phyloP scores from a whole-genome alignment of 2,797 vertebrate species.

The Bradypus variegatus region DNA sequence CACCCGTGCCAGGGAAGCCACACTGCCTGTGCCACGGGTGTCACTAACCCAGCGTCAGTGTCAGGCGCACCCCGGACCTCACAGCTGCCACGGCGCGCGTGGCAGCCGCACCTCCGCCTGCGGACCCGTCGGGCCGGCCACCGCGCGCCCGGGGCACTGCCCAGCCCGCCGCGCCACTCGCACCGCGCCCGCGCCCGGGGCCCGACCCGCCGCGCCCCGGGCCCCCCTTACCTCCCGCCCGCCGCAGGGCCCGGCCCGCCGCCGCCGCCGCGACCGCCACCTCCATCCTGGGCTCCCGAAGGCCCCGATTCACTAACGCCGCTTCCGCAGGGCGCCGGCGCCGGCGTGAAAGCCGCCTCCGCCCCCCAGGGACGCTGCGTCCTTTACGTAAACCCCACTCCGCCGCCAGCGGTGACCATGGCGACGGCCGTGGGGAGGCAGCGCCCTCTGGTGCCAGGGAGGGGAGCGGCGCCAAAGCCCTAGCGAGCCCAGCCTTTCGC shows the following conservation, averaged over 20 bases:
- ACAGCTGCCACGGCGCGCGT: conserved; percentile 55
- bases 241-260: conserved; percentile 59
- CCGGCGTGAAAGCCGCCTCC: conserved; percentile 73
- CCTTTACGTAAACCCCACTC: conserved; percentile 76
- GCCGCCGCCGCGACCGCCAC: conserved; percentile 64
- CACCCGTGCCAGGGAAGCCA: conserved; percentile 21
- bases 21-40: conserved; percentile 12
- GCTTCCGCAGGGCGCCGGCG: conserved; percentile 73
- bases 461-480: conserved; percentile 34
- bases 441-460: conserved; percentile 70
- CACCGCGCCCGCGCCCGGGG: conserved; percentile 8
- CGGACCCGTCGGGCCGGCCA: conserved; percentile 40
- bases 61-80: conserved; percentile 15
- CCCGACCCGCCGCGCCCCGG: background rate
- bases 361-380: conserved; percentile 77
- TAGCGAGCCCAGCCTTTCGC: background rate
- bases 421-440: conserved; percentile 63
- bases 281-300: conserved; percentile 71
- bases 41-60: conserved; percentile 22
- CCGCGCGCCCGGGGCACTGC: conserved; percentile 35
- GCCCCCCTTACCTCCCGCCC: conserved; percentile 59
- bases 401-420: conserved; percentile 77
- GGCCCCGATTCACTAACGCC: conserved; percentile 68
- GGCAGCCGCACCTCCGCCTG: conserved; percentile 50
- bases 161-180: conserved; percentile 21